phyloP scores from a whole-genome alignment of 2,888 invertebrate species.

The Perizoma affinitatum region DNA sequence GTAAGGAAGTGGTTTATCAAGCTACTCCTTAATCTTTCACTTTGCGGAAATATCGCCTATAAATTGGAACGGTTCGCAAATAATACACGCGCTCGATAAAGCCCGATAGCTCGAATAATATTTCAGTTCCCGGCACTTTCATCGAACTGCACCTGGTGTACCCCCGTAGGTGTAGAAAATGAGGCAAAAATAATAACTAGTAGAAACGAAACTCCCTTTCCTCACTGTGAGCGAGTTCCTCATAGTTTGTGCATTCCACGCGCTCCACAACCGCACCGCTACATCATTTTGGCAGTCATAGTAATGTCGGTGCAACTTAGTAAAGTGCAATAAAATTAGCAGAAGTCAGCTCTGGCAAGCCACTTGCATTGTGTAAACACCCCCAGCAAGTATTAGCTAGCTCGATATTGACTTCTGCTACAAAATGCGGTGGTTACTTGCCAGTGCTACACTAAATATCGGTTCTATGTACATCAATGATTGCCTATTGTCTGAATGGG shows the following conservation, averaged over 20 bases:
- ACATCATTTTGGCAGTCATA: too few relatives aligned
- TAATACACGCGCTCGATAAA: slow-evolving; percentile 49
- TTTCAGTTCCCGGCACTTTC: slow-evolving; percentile 61
- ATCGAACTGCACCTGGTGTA: slow-evolving; percentile 52
- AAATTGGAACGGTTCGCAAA: slow-evolving; percentile 33
- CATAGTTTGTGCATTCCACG: too few relatives aligned
- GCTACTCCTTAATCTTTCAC: background rate
- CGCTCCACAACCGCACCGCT: too few relatives aligned
- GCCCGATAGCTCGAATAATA: slow-evolving; percentile 58
- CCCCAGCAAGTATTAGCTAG: background rate
- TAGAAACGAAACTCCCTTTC: background rate
- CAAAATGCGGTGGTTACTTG: background rate
- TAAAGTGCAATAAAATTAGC: too few relatives aligned
- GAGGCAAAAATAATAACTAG: background rate
- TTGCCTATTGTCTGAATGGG: background rate
- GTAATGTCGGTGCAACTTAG: too few relatives aligned
- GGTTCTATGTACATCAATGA: background rate
- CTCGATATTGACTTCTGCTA: background rate
- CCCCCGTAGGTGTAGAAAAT: background rate
- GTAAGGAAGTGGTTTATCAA: background rate
- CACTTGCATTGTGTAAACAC: too few relatives aligned
- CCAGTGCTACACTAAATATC: background rate
- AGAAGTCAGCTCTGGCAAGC: too few relatives aligned
- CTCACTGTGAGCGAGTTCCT: too few relatives aligned
- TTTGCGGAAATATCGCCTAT: background rate